Conservation (phyloP, 2,113 vertebrate species). For the Antechinus flavipes region DNA sequence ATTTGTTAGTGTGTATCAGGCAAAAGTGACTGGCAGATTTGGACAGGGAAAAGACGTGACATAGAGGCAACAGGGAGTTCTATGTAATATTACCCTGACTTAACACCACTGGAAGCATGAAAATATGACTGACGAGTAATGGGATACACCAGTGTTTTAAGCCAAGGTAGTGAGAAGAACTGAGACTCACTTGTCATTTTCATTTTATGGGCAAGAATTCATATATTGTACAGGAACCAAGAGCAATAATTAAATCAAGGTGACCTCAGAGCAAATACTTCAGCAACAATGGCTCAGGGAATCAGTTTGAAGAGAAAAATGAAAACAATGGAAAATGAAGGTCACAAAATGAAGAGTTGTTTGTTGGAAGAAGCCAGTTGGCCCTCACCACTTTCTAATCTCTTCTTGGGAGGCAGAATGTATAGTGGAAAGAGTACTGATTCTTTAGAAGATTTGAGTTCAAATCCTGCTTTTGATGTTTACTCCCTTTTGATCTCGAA, state of each 20-base stretch:
- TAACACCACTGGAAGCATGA: neutral
- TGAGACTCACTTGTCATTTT: conserved; percentile 5
- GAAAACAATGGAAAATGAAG: neutral
- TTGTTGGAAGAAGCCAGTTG: neutral
- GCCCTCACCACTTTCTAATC: conserved; percentile 2
- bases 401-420: neutral
- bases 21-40: conserved; percentile 27
- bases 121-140: neutral
- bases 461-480: neutral
- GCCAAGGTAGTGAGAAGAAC: neutral
- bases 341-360: neutral
- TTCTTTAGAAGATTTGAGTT: neutral
- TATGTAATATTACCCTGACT: neutral
- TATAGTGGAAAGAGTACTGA: neutral
- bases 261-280: neutral
- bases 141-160: neutral
- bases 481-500: neutral
- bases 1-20: neutral
- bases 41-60: conserved; percentile 8
- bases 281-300: neutral
- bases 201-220: neutral
- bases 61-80: neutral
- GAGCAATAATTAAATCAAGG: conserved; percentile 17
- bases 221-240: neutral
- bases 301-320: conserved; percentile 22